Conservation (phyloP, 2,888 invertebrate species). For the Geophilus truncorum region DNA sequence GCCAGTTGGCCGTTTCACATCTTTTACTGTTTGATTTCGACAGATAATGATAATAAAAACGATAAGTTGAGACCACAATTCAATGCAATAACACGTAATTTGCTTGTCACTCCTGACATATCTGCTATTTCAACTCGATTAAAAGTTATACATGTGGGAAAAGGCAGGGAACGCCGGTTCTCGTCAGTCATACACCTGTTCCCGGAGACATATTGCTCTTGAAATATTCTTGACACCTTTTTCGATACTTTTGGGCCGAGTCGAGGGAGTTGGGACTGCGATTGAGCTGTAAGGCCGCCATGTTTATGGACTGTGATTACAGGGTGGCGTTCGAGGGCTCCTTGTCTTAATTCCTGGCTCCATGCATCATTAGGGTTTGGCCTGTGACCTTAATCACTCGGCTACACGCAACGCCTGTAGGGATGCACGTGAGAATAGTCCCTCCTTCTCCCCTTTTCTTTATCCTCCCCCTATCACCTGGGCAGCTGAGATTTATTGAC, state of each 20-base stretch:
- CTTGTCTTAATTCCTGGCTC: constrained; percentile 29
- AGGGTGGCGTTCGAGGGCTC: constrained; percentile 29
- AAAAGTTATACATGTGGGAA: background rate
- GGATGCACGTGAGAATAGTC: background rate
- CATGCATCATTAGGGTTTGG: constrained; percentile 32
- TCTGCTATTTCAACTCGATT: background rate
- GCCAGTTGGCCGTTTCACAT: background rate
- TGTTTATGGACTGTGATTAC: constrained; percentile 31
- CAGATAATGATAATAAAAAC: background rate
- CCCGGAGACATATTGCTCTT: background rate
- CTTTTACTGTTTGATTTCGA: background rate
- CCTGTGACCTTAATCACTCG: constrained; percentile 30
- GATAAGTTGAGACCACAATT: background rate
- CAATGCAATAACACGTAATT: background rate
- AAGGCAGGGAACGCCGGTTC: background rate
- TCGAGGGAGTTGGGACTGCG: background rate
- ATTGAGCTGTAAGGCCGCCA: constrained; percentile 32
- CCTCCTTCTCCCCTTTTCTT: background rate
- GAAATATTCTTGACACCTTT: background rate
- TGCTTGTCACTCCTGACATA: background rate
- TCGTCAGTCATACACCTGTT: background rate
- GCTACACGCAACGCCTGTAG: constrained; percentile 18
- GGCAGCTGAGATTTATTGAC: background rate
- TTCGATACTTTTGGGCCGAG: background rate
- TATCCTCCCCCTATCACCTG: background rate